These are phyloP conservation scores for Orchestes rusci DNA, from an alignment of 2,888 invertebrate genomes.

Conservation along the genomic window DNA sequence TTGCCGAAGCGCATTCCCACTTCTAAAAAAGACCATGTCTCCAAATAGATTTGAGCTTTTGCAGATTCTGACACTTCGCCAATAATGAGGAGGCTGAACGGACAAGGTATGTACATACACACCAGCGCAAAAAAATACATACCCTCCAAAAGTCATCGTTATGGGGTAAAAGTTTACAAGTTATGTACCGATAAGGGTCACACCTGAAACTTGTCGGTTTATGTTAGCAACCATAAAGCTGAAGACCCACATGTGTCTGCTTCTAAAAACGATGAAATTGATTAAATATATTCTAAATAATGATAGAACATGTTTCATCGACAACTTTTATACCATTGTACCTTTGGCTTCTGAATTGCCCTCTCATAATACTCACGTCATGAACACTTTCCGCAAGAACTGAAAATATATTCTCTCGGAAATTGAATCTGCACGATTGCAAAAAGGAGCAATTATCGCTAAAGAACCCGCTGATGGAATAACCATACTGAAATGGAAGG, in stretches of 20 bases:
- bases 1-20: neutral
- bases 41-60: conserved; percentile 1
- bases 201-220: conserved; percentile 6
- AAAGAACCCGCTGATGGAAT: conserved; percentile 6
- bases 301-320: conserved; percentile 9
- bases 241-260: neutral
- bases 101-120: conserved; percentile 2
- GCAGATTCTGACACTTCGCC: neutral
- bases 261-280: conserved; percentile 5
- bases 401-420: conserved; percentile 1
- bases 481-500: conserved; percentile 9
- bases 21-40: conserved; percentile 4
- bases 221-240: conserved; percentile 3
- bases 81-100: neutral
- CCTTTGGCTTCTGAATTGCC: conserved; percentile 4
- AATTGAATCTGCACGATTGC: neutral
- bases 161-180: conserved; percentile 4
- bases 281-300: neutral
- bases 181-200: conserved; percentile 1
- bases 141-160: conserved; percentile 3
- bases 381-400: conserved; percentile 1
- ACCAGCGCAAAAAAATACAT: conserved; percentile 3
- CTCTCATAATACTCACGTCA: neutral
- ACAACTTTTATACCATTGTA: conserved; percentile 10
- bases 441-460: conserved; percentile 3